phyloP scores from a whole-genome alignment of 53 echinoderm and acorn worm genomes.

The Apostichopus leukothele region DNA sequence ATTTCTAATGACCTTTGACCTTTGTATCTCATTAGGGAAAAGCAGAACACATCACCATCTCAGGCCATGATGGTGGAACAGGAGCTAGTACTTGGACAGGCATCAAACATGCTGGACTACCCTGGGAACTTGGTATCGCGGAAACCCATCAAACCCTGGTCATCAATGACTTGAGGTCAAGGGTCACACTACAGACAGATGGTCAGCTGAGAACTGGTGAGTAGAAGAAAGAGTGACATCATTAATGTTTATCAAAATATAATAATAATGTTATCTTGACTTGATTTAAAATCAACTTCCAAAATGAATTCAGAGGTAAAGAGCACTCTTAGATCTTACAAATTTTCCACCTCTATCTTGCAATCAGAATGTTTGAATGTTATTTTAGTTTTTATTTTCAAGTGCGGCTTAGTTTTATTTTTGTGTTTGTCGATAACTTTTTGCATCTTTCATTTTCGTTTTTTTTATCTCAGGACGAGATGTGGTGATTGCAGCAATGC shows the following conservation, averaged over 20 bases:
- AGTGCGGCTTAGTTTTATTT: background rate
- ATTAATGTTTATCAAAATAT: too few relatives aligned
- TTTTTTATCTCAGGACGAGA: conserved; percentile 72
- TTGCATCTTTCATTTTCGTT: background rate
- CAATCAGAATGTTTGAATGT: too few relatives aligned
- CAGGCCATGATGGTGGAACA: conserved; percentile 97
- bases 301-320: too few relatives aligned
- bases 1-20: background rate
- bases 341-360: too few relatives aligned
- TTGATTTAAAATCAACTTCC: too few relatives aligned
- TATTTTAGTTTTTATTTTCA: background rate
- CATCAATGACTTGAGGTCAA: conserved; percentile 94
- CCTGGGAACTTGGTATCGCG: conserved; percentile 97
- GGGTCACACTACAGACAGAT: conserved; percentile 95
- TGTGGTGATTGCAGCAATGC: conserved; percentile 87
- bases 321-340: too few relatives aligned
- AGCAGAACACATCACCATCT: conserved; percentile 95
- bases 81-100: conserved; percentile 99
- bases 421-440: background rate
- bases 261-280: too few relatives aligned
- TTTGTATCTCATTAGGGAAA: conserved; percentile 66
- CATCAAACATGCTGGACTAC: conserved; percentile 98
- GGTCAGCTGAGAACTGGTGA: conserved; percentile 96
- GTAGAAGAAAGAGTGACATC: conserved; percentile 2
- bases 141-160: conserved; percentile 97